A percentile compares a stretch with the other conserved stretches of the same genome.
These are phyloP conservation scores for Bradypodion pumilum DNA, from an alignment of 2,797 vertebrate genomes.

Conservation along the genomic window DNA sequence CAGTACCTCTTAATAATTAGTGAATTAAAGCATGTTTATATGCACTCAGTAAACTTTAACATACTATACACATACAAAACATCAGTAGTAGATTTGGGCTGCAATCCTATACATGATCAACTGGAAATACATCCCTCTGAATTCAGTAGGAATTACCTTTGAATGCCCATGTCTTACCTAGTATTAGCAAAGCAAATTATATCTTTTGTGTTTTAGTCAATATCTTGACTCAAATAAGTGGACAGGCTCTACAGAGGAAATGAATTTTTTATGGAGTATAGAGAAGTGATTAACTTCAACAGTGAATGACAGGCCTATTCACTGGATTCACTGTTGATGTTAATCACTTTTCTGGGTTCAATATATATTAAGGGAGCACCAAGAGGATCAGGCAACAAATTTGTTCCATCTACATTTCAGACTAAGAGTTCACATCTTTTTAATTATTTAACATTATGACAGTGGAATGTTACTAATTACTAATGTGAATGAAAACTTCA, in stretches of 20 bases:
- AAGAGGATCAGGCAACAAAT: conserved; percentile 70
- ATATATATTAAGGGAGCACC: conserved; percentile 67
- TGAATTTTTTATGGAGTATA: conserved; percentile 76
- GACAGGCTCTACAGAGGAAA: conserved; percentile 73
- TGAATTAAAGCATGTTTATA: neutral
- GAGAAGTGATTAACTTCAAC: conserved; percentile 73
- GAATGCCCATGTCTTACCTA: conserved; percentile 1
- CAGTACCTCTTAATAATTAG: neutral
- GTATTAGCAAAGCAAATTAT: conserved; percentile 43
- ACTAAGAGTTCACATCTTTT: conserved; percentile 52
- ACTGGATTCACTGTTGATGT: no score
- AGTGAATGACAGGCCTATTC: conserved; percentile 73
- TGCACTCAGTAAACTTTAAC: neutral
- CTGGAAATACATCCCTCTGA: neutral
- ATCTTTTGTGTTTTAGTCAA: conserved; percentile 48
- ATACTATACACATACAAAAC: neutral
- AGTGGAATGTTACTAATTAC: conserved; percentile 40
- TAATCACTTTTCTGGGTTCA: conserved; percentile 79
- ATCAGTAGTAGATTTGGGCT: neutral
- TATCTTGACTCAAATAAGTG: conserved; percentile 64
- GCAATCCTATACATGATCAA: neutral
- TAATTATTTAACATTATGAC: conserved; percentile 33
- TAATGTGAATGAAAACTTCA: conserved; percentile 41
- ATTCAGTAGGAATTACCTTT: neutral
- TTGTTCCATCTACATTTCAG: conserved; percentile 53